phyloP scores from a whole-genome alignment of 2,888 invertebrate genomes.

The Galeopsomyia nigrocyanea region DNA sequence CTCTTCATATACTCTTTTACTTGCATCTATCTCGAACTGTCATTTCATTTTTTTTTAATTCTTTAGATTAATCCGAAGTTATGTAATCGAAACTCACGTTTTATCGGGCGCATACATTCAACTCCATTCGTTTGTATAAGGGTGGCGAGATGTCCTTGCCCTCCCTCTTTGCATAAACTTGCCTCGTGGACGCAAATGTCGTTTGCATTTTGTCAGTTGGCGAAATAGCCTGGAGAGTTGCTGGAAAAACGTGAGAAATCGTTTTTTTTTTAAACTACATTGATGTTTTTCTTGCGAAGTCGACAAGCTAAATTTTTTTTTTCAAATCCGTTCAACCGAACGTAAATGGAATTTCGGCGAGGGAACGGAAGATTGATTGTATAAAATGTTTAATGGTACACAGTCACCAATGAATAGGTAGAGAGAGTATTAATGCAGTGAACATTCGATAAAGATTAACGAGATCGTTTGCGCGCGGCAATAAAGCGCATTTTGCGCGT shows the following conservation, averaged over 20 bases:
- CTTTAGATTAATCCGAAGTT: too few species aligned
- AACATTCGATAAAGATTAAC: conserved; percentile 25
- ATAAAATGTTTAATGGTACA: too few species aligned
- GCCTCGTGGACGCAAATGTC: conserved; percentile 36
- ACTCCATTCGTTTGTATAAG: not conserved
- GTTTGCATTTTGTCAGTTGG: conserved; percentile 41
- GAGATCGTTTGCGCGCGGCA: not conserved
- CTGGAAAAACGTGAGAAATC: conserved; percentile 38
- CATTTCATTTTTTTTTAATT: not conserved
- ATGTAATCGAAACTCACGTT: too few species aligned
- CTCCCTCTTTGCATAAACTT: conserved; percentile 62
- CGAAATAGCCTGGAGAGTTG: conserved; percentile 24
- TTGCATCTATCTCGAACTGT: not conserved
- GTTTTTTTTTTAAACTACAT: not conserved
- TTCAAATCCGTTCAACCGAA: too few species aligned
- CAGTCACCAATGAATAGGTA: too few species aligned
- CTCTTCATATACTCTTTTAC: conserved; percentile 1
- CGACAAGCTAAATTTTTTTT: too few species aligned
- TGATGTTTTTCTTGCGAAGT: too few species aligned
- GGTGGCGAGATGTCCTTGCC: conserved; percentile 35
- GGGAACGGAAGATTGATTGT: too few species aligned
- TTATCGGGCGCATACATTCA: not conserved
- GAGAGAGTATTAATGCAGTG: too few species aligned
- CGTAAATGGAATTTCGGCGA: too few species aligned
- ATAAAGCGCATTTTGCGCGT: conserved; percentile 32